Evolutionary conservation across 1,140 invertebrate genomes (phyloP).

Genomic region (Musca vetustissima): DNA sequence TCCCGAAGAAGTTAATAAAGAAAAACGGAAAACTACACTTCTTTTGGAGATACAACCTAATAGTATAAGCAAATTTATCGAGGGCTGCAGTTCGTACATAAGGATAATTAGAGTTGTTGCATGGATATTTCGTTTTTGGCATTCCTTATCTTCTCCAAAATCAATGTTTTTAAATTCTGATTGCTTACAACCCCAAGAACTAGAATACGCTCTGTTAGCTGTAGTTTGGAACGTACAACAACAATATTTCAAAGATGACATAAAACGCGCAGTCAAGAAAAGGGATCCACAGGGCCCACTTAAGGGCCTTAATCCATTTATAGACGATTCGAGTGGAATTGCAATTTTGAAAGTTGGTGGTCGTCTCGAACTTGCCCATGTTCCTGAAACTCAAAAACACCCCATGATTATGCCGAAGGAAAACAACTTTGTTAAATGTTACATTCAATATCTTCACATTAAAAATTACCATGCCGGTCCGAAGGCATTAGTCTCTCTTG

Average conservation of each 20-base stretch:
- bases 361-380: no score
- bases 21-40: slow-evolving; percentile 9
- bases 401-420: background rate
- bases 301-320: background rate
- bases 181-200: background rate
- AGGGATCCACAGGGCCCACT: background rate
- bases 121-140: background rate
- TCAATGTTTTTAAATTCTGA: background rate
- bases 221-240: background rate
- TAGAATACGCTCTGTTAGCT: background rate
- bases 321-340: background rate
- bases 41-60: background rate
- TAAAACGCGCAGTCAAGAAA: background rate
- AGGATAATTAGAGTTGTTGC: slow-evolving; percentile 7
- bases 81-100: background rate
- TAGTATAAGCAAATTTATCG: background rate
- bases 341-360: background rate
- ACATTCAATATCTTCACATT: background rate
- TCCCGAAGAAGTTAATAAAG: background rate
- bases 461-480: background rate
- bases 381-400: background rate
- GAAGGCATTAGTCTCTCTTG: background rate
- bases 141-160: background rate
- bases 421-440: background rate
- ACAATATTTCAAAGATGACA: background rate